phyloP scores from a whole-genome alignment of 2,888 invertebrate species.

The Leptopilina drosophilae region DNA sequence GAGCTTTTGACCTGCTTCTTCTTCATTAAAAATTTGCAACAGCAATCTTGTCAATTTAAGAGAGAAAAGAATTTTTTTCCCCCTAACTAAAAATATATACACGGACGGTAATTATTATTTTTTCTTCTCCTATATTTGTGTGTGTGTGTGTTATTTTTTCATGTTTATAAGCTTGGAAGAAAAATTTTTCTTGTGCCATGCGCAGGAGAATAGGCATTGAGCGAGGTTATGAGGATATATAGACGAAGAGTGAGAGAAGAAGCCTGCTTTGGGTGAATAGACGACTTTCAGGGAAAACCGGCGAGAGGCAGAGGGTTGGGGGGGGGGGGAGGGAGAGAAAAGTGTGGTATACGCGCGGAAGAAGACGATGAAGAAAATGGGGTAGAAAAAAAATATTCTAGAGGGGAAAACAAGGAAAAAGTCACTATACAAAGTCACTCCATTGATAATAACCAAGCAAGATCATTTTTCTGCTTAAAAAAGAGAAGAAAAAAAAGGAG shows the following conservation, averaged over 20 bases:
- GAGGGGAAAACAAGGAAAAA: conserved; percentile 35
- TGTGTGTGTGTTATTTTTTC: too few species aligned
- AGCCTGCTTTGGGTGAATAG: conserved; percentile 23
- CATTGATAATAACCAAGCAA: conserved; percentile 51
- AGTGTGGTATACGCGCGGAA: conserved; percentile 11
- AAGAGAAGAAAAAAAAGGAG: conserved; percentile 64
- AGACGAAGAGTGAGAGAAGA: too few species aligned
- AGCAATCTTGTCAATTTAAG: conserved; percentile 15
- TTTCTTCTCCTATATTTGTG: neutral
- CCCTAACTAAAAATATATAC: neutral
- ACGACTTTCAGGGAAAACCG: conserved; percentile 39
- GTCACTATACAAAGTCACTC: conserved; percentile 42
- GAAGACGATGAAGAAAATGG: neutral
- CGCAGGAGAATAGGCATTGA: neutral
- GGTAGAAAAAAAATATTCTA: too few species aligned
- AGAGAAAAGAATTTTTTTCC: neutral
- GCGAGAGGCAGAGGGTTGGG: too few species aligned
- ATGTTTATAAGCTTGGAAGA: conserved; percentile 1
- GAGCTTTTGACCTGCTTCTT: conserved; percentile 24
- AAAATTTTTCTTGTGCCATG: conserved; percentile 11
- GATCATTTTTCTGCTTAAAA: conserved; percentile 70
- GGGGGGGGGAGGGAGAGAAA: neutral
- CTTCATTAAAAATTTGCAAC: conserved; percentile 11
- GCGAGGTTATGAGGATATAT: conserved; percentile 1
- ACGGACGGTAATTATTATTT: conserved; percentile 1